A percentile compares a stretch with the other conserved stretches of the same genome.
Conservation (phyloP, 2,113 vertebrate genomes). For the Brienomyrus brachyistius region DNA sequence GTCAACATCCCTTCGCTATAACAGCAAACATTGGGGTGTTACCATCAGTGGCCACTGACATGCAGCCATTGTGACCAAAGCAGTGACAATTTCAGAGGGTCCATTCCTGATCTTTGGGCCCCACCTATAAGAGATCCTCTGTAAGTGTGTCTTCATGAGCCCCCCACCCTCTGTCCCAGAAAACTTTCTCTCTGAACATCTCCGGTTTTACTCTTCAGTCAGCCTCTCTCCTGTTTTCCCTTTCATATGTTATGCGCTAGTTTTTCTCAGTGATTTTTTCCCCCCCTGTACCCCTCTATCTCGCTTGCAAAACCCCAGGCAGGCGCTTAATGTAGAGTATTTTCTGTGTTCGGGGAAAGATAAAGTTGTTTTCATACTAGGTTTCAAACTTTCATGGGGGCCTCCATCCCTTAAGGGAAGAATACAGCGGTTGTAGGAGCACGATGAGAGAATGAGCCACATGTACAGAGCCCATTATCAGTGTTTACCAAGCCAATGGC, state of each 20-base stretch:
- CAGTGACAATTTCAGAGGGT: background rate
- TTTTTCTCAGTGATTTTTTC: background rate
- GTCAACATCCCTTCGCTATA: background rate
- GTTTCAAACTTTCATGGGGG: slow-evolving; percentile 32
- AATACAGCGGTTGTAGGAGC: slow-evolving; percentile 22
- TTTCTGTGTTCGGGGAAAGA: slow-evolving; percentile 34
- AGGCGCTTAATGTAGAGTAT: slow-evolving; percentile 28
- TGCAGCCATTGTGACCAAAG: background rate
- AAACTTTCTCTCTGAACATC: background rate
- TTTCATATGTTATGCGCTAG: background rate
- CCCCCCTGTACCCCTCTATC: slow-evolving; percentile 10
- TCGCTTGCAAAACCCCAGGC: slow-evolving; percentile 25
- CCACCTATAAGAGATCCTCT: background rate
- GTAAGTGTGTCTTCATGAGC: background rate
- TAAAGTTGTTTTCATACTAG: slow-evolving; percentile 31
- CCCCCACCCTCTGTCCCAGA: background rate
- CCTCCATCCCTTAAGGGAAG: slow-evolving; percentile 26
- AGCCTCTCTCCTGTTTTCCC: background rate
- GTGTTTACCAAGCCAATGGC: slow-evolving; percentile 42
- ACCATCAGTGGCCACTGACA: background rate
- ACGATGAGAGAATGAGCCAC: slow-evolving; percentile 11
- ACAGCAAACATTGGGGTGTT: background rate
- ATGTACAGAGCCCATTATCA: slow-evolving; percentile 33
- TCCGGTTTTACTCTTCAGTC: background rate
- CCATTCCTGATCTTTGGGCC: background rate